Conservation (phyloP, 2,888 invertebrate species). For the Scaptodrosophila latifasciaeformis region DNA sequence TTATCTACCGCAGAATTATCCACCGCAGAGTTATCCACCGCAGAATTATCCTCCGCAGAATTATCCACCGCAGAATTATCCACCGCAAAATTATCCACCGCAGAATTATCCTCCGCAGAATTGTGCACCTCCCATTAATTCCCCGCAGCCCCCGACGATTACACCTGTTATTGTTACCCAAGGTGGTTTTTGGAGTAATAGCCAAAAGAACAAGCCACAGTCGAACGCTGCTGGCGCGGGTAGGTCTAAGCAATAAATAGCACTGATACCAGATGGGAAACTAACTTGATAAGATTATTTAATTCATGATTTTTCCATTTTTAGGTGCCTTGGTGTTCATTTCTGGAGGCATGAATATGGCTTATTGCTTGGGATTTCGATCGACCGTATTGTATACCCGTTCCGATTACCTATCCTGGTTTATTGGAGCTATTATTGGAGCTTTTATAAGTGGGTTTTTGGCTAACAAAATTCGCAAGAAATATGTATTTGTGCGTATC, state of each 20-base stretch:
- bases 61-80: too few relatives aligned
- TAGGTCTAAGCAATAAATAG: neutral
- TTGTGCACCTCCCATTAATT: slow-evolving; percentile 18
- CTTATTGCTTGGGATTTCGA: slow-evolving; percentile 6
- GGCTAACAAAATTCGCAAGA: slow-evolving; percentile 36
- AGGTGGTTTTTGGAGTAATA: slow-evolving; percentile 32
- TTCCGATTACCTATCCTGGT: too few relatives aligned
- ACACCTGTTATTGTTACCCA: slow-evolving; percentile 6
- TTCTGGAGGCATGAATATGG: slow-evolving; percentile 40
- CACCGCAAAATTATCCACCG: too few relatives aligned
- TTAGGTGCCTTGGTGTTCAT: slow-evolving; percentile 34
- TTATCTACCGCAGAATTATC: slow-evolving; percentile 25
- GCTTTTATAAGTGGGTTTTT: slow-evolving; percentile 34
- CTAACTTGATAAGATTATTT: too few relatives aligned
- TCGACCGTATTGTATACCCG: too few relatives aligned
- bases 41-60: too few relatives aligned
- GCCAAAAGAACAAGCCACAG: slow-evolving; percentile 36
- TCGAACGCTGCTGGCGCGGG: slow-evolving; percentile 1
- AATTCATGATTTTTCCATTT: neutral
- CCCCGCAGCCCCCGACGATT: neutral
- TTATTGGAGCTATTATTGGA: slow-evolving; percentile 49
- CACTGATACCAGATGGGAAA: neutral
- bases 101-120: too few relatives aligned
- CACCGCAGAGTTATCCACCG: too few relatives aligned
- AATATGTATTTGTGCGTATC: slow-evolving; percentile 36